Conservation (phyloP, 2,888 invertebrate species). For the Scaptomyza flava region DNA sequence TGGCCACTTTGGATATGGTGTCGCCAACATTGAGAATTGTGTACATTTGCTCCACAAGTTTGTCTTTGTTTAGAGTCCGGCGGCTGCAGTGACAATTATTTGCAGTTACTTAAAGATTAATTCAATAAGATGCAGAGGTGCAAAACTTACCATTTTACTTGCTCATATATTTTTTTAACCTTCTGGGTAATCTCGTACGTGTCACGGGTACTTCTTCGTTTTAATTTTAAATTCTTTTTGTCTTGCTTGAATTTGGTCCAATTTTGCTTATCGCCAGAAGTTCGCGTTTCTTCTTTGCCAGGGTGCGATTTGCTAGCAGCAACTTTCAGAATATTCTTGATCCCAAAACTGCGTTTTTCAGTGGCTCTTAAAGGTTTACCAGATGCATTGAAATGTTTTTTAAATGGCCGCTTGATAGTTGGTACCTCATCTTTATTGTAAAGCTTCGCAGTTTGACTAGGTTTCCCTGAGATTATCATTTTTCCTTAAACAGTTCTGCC, state of each 20-base stretch:
- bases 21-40: conserved; percentile 86
- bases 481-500: not conserved
- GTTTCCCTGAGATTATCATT: conserved; percentile 19
- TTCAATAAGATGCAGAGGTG: not conserved
- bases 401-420: not conserved
- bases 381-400: not conserved
- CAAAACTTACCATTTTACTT: conserved; percentile 82
- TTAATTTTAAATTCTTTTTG: conserved; percentile 89
- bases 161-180: conserved; percentile 87
- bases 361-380: conserved; percentile 7
- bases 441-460: not conserved
- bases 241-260: conserved; percentile 91
- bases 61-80: conserved; percentile 83
- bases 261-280: conserved; percentile 86
- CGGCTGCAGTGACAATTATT: conserved; percentile 53
- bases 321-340: conserved; percentile 26
- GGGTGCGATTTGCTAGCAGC: not conserved
- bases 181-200: conserved; percentile 86
- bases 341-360: conserved; percentile 7
- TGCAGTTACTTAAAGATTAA: not conserved
- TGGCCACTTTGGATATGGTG: conserved; percentile 88
- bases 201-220: conserved; percentile 86
- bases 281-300: not conserved
- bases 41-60: conserved; percentile 86
- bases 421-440: not conserved